phyloP scores from a whole-genome alignment of 2,888 invertebrate species.

The Drosophila flavopinicola region DNA sequence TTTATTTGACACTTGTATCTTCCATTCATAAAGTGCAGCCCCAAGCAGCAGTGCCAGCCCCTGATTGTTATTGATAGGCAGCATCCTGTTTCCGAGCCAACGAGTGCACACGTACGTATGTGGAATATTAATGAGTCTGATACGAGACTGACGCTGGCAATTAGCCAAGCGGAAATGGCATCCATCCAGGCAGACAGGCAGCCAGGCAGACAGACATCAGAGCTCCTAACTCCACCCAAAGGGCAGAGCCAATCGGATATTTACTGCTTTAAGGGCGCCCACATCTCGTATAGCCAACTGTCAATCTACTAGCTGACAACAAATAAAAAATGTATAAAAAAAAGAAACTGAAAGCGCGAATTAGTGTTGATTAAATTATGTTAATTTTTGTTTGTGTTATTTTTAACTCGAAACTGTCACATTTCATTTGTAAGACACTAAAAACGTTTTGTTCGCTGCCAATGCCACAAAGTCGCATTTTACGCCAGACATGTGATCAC shows the following conservation, averaged over 20 bases:
- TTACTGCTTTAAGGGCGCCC: slow-evolving; percentile 53
- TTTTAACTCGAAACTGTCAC: slow-evolving; percentile 75
- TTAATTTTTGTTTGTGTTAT: slow-evolving; percentile 68
- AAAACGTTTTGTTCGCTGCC: slow-evolving; percentile 75
- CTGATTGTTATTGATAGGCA: slow-evolving; percentile 68
- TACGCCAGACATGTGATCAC: slow-evolving; percentile 63
- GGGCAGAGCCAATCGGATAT: not conserved
- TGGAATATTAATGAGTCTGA: slow-evolving; percentile 59
- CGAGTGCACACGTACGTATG: slow-evolving; percentile 33
- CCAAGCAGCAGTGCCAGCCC: slow-evolving; percentile 20
- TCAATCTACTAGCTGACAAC: slow-evolving; percentile 40
- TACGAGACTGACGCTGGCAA: slow-evolving; percentile 41
- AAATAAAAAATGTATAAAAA: slow-evolving; percentile 1
- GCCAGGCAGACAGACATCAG: not conserved
- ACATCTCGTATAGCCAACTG: slow-evolving; percentile 55
- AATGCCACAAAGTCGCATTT: slow-evolving; percentile 52
- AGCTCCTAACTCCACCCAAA: not conserved
- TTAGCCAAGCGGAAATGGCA: slow-evolving; percentile 65
- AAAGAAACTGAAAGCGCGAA: slow-evolving; percentile 63
- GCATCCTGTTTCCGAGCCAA: slow-evolving; percentile 76
- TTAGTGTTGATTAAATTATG: slow-evolving; percentile 80
- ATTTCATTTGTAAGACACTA: slow-evolving; percentile 77
- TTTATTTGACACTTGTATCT: slow-evolving; percentile 38
- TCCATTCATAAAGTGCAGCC: slow-evolving; percentile 53
- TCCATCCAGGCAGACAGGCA: not conserved